These are phyloP conservation scores for Calameuta filiformis DNA, from an alignment of 2,888 invertebrate species.

Conservation along the genomic window DNA sequence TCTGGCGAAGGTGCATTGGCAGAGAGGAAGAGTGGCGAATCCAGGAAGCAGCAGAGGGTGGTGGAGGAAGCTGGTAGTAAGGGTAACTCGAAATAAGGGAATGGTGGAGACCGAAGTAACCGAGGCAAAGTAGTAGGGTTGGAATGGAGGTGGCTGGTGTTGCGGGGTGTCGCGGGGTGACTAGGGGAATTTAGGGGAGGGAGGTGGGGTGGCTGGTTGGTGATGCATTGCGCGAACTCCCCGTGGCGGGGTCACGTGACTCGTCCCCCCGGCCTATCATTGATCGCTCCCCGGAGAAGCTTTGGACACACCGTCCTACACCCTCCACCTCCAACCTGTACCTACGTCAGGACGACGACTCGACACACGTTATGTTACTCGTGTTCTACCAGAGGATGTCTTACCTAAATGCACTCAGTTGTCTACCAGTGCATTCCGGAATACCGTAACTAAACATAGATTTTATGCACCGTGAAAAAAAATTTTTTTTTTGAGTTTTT, in stretches of 20 bases:
- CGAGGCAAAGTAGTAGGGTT: conserved; percentile 35
- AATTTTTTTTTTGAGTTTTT: too few species aligned
- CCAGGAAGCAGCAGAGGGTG: conserved; percentile 29
- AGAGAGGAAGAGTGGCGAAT: conserved; percentile 32
- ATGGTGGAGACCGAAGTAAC: not conserved
- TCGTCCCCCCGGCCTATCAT: conserved; percentile 62
- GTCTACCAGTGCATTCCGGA: too few species aligned
- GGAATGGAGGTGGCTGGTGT: conserved; percentile 44
- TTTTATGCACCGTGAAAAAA: too few species aligned
- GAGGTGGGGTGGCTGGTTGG: conserved; percentile 59
- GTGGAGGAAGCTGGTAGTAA: conserved; percentile 26
- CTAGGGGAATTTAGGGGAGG: conserved; percentile 34
- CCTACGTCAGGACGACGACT: conserved; percentile 2
- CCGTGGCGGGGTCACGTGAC: conserved; percentile 63
- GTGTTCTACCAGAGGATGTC: too few species aligned
- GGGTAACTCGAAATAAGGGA: conserved; percentile 1
- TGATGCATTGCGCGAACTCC: conserved; percentile 65
- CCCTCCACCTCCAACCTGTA: not conserved
- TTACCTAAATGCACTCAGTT: too few species aligned
- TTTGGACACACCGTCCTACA: conserved; percentile 51
- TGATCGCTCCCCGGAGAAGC: conserved; percentile 64
- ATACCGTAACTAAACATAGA: too few species aligned
- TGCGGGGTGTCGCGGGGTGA: conserved; percentile 50
- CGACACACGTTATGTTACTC: not conserved
- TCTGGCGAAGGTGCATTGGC: too few species aligned